Conservation (phyloP, 1,140 invertebrate genomes). For the Meloidogyne floridensis region DNA sequence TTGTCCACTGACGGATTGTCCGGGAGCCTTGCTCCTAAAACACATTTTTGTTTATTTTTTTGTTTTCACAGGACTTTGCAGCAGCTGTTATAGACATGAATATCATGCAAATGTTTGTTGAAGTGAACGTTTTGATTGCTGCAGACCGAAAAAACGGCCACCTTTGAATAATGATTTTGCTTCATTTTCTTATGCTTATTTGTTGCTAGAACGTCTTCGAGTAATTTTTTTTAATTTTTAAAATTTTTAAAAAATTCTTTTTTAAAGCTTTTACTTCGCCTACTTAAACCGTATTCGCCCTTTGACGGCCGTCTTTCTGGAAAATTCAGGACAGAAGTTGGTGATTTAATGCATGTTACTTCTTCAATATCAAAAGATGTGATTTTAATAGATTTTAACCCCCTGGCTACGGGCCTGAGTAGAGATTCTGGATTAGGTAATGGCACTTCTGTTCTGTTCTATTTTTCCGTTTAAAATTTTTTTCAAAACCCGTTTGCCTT, state of each 20-base stretch:
- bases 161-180: slow-evolving; percentile 3
- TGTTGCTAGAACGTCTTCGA: slow-evolving; percentile 23
- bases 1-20: too few relatives aligned
- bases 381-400: too few relatives aligned
- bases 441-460: too few relatives aligned
- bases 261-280: slow-evolving; percentile 29
- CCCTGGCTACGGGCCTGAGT: too few relatives aligned
- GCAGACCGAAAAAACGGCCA: slow-evolving; percentile 11
- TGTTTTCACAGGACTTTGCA: background rate
- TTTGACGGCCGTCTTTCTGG: background rate
- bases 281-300: slow-evolving; percentile 20
- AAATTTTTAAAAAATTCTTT: background rate
- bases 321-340: background rate
- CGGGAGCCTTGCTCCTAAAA: too few relatives aligned
- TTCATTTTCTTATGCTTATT: slow-evolving; percentile 24
- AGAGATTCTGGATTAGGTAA: too few relatives aligned
- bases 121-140: background rate
- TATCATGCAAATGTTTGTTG: slow-evolving; percentile 14
- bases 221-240: background rate
- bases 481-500: too few relatives aligned
- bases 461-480: too few relatives aligned
- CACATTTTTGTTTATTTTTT: background rate
- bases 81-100: background rate
- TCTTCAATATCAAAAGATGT: slow-evolving; percentile 14
- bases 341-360: background rate